A percentile compares a stretch with the other conserved stretches of the same genome.
Conservation (phyloP, 1,140 invertebrate genomes). For the Tyrophagus putrescentiae region DNA sequence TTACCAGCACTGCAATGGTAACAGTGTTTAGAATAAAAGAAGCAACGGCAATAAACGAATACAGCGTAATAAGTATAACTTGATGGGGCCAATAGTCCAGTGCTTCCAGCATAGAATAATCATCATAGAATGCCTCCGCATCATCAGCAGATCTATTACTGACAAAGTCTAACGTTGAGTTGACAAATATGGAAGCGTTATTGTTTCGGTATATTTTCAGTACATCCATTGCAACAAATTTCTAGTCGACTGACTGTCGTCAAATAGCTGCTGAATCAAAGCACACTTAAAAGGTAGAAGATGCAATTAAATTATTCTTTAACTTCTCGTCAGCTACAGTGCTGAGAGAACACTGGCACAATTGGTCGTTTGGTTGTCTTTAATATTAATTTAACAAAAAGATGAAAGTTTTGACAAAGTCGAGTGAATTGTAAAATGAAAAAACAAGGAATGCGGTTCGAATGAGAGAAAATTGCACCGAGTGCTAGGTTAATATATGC, state of each 20-base stretch:
- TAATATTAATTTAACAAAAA: no score
- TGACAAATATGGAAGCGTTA: no score
- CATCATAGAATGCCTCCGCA: not conserved
- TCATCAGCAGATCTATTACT: no score
- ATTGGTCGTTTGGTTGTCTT: no score
- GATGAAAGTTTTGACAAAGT: no score
- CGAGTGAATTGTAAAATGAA: no score
- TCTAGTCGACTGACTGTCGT: not conserved
- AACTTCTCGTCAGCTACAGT: not conserved
- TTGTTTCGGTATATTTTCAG: not conserved
- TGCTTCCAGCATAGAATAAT: conserved; percentile 19
- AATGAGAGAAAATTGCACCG: no score
- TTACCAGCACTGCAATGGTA: conserved; percentile 33
- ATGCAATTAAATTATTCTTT: not conserved
- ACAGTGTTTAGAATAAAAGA: conserved; percentile 33
- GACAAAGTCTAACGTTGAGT: no score
- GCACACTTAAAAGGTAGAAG: not conserved
- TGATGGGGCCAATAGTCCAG: conserved; percentile 26
- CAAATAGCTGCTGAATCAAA: not conserved
- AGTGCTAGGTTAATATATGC: no score
- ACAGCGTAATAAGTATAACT: conserved; percentile 32
- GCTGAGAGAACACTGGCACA: no score
- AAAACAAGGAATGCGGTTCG: no score
- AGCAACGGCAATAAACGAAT: conserved; percentile 32
- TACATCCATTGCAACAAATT: not conserved